Base-by-base conservation (phyloP, 2,888 invertebrate genomes). In the Aspidiotus rigidus region DNA sequence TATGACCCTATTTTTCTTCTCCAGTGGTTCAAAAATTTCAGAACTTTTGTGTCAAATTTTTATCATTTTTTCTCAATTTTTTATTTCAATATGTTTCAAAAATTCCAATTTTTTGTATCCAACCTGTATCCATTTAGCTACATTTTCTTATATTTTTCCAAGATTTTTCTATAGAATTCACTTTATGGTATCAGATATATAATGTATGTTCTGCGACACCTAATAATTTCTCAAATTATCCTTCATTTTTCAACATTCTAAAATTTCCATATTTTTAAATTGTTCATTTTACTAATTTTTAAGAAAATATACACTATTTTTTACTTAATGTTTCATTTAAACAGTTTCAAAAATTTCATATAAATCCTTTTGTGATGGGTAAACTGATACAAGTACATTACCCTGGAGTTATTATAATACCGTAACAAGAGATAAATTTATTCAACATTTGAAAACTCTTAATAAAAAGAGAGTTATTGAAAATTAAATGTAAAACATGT, bases 341-440 rank as follows among this genome's bases (percentile, higher is more conserved):
- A n/a, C n/a, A n/a, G n/a, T n/a, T n/a, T n/a, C n/a, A n/a, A n/a
- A n/a, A 49, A 9, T 49, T 9, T 49, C 11, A 9, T 10, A 49
- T 9, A 11, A 49, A 44, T 44, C 9, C 11, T 44, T 44, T 8
- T 8, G 8, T 44, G 49, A 44, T 44, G 49, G 49, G 11, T 11
- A 44, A 44, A 44, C 49, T 44, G 49, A 44, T 44, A 44, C n/a
- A n/a, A n/a, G n/a, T n/a, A n/a, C 49, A 44, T 44, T 44, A 44
- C 49, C 49, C 8, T 44, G 49, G 49, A 11, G 49, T 44, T 44
- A 44, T 44, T 44, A 44, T 44, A 44, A 44, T 44, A 44, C 49
- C 8, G 11, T 44, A 44, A 8, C 49, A 44, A 44, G 49, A 44
- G 49, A 44, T 44, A 44, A 44, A 44, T 44, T 44, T 11, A 44